A percentile compares a stretch with the other conserved stretches of the same genome.
Evolutionary conservation across 2,888 invertebrate genomes (phyloP).

Genomic region (Cephus rjabovi): DNA sequence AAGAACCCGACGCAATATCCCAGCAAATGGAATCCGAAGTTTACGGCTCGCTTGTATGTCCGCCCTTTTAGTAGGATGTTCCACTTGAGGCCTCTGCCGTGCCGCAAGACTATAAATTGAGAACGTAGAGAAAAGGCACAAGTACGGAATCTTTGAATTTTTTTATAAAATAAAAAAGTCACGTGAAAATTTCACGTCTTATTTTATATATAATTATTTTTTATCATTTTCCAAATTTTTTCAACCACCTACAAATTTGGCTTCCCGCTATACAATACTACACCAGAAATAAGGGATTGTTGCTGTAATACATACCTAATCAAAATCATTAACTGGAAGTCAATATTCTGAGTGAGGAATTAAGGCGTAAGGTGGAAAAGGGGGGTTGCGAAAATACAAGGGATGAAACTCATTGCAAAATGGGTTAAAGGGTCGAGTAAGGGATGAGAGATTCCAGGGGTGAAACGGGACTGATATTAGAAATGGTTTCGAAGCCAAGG

Average conservation of each 20-base stretch:
- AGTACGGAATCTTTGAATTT: not conserved
- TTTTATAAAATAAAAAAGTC: too few species aligned
- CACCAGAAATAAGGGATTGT: not conserved
- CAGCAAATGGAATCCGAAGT: not conserved
- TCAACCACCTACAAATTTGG: too few species aligned
- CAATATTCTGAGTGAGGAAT: constrained; percentile 32
- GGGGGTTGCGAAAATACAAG: constrained; percentile 24
- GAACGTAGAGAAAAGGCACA: not conserved
- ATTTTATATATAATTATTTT: too few species aligned
- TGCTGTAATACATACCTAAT: constrained; percentile 32
- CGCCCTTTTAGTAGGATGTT: not conserved
- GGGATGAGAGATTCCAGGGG: constrained; percentile 4
- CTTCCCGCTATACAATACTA: too few species aligned
- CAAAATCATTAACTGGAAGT: constrained; percentile 47
- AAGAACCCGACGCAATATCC: constrained; percentile 4
- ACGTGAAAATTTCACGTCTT: too few species aligned
- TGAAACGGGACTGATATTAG: constrained; percentile 20
- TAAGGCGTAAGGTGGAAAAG: constrained; percentile 24
- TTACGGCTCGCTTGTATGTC: not conserved
- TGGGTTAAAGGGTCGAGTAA: constrained; percentile 20
- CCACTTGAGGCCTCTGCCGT: not conserved
- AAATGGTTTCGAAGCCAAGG: not conserved
- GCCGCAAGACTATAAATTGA: not conserved
- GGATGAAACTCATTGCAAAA: constrained; percentile 35
- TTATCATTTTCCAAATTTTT: too few species aligned